Evolutionary conservation across 2,888 invertebrate genomes (phyloP), one percentile per base, ranked within the genome.

Genomic region (Aphidius colemani): DNA sequence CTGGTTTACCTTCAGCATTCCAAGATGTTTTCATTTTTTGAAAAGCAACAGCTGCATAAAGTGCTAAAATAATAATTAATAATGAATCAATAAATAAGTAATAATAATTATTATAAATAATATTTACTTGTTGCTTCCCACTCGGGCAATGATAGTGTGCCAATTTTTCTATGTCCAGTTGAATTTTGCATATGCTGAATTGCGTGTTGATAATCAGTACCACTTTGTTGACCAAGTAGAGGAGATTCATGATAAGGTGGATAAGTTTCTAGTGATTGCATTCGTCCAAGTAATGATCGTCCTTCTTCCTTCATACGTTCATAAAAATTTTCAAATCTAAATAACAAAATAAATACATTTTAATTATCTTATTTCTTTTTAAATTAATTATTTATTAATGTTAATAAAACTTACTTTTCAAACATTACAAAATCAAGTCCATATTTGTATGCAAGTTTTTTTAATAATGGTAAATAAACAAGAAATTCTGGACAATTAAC

Each of bases 401-500:
- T 18, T 45, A 50, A 30, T 30, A 30, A 5, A 30, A 18, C 67
- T 71, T 71, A 80, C 80, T 88, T 86, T 71, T 88, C 89, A 72
- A 88, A 89, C 59, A 85, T 85, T 0, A 89, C 85, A 69, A 92
- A 82, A 75, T 91, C 88, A 48, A 93, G 82, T 0, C 90, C 92
- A 84, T 86, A 90, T 75, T 90, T 90, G 49, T 86, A 85, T 9
- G 90, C 92, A 61, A 93, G 81, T 75, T 90, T 92, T 50, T 88
- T 86, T 62, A 98, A 85, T 6, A 92, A 86, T 13, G 96, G 94
- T 82, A 98, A 95, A 83, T 98, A 91, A 11, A 98, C 96, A 65
- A 99, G 86, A 85, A 98, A 99, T 82, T 99, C 99, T 1, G 99
- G 99, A 82, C 99, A 99, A 81, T 99, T 91, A 1, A 99, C 98